phyloP scores from a whole-genome alignment of 2,797 vertebrate species.

The Alcedo atthis region DNA sequence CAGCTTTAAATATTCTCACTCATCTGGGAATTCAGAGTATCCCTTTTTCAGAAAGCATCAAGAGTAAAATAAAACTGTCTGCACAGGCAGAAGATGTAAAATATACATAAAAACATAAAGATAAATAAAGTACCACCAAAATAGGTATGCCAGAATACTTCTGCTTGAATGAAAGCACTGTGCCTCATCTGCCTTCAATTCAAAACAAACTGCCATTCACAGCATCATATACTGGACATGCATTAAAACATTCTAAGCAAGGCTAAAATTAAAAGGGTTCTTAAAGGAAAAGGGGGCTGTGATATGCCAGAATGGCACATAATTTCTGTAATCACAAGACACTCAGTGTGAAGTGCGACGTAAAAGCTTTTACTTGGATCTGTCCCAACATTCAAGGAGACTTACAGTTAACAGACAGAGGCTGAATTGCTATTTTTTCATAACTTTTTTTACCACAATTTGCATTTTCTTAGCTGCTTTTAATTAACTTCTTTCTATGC shows the following conservation, averaged over 20 bases:
- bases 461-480: constrained; percentile 50
- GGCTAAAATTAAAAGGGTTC: not conserved
- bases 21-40: not conserved
- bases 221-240: not conserved
- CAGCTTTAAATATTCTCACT: not conserved
- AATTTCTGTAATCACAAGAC: not conserved
- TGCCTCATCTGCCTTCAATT: not conserved
- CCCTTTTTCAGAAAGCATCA: not conserved
- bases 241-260: not conserved
- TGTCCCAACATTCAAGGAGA: not conserved
- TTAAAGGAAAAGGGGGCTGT: not conserved
- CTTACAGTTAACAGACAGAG: not conserved
- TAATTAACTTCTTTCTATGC: constrained; percentile 59
- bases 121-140: not conserved
- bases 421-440: constrained; percentile 4
- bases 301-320: not conserved
- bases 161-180: not conserved
- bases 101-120: not conserved
- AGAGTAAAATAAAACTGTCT: not conserved
- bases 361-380: not conserved
- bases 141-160: not conserved
- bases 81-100: not conserved
- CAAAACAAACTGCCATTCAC: not conserved
- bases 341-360: not conserved
- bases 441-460: not conserved